Conservation (phyloP, 2,888 invertebrate genomes). For the Orthonychiurus folsomi region DNA sequence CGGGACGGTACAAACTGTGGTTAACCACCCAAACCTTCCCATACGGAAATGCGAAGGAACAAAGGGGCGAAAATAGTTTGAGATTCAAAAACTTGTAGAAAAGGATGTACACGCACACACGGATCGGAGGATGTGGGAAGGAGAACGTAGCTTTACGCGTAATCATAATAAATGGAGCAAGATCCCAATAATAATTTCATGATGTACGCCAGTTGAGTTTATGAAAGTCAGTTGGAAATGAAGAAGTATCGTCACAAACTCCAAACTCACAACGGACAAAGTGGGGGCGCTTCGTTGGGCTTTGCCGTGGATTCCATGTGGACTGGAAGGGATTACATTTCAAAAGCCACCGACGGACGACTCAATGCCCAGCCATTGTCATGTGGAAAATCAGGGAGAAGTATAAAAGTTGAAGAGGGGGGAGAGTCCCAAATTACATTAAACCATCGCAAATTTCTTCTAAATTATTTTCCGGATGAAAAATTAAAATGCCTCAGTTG, state of each 20-base stretch:
- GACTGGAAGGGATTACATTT: background rate
- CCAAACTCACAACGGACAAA: too few species aligned
- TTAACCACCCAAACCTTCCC: too few species aligned
- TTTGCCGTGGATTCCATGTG: background rate
- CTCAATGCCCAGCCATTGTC: background rate
- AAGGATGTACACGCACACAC: too few species aligned
- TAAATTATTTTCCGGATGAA: background rate
- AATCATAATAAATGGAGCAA: slow-evolving; percentile 1
- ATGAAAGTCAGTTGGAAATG: background rate
- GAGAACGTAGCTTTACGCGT: background rate
- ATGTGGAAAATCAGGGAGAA: background rate
- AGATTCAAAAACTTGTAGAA: too few species aligned
- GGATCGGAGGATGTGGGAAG: too few species aligned
- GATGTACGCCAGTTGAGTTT: background rate
- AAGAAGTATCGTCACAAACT: background rate
- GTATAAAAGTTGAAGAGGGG: background rate
- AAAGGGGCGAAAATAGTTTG: too few species aligned
- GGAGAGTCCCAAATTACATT: background rate
- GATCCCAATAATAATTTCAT: background rate
- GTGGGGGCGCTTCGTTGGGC: background rate
- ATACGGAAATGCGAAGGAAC: too few species aligned
- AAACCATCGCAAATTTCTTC: background rate
- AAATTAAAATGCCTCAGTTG: too few species aligned
- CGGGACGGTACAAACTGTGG: too few species aligned
- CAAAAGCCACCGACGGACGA: background rate